Conservation (phyloP, 2,797 vertebrate species). For the Cygnus olor region DNA sequence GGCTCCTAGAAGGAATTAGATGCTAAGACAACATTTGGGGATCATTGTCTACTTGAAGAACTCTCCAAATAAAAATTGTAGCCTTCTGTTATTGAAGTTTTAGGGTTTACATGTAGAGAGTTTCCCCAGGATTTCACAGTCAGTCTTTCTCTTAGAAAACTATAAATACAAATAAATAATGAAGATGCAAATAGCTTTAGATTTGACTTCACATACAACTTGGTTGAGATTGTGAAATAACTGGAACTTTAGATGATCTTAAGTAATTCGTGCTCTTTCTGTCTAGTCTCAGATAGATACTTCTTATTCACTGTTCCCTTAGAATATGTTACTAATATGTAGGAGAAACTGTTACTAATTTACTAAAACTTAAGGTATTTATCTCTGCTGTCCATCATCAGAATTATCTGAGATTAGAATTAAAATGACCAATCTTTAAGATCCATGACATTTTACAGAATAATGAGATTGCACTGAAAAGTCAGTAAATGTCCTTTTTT, state of each 20-base stretch:
- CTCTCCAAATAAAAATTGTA: background rate
- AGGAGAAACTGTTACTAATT: background rate
- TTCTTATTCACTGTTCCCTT: background rate
- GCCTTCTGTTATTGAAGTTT: slow-evolving; percentile 19
- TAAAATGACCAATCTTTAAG: background rate
- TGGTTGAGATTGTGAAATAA: background rate
- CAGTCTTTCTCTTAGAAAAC: background rate
- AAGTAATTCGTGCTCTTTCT: slow-evolving; percentile 9
- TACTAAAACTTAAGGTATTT: background rate
- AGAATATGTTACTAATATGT: background rate
- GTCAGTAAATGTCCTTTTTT: background rate
- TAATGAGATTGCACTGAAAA: background rate
- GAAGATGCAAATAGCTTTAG: background rate
- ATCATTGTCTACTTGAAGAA: slow-evolving; percentile 54
- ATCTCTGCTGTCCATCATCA: background rate
- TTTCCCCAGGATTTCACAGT: slow-evolving; percentile 18
- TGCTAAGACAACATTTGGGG: slow-evolving; percentile 67
- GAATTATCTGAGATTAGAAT: background rate
- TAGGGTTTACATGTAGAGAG: background rate
- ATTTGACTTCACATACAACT: background rate
- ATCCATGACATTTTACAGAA: background rate
- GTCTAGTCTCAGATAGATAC: background rate
- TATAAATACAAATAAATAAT: background rate
- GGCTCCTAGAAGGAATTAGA: slow-evolving; percentile 64
- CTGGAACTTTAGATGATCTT: background rate